Percentiles rank a stretch among this genome's conserved stretches.
These are phyloP conservation scores for Neodiprion fabricii DNA, from an alignment of 1,140 invertebrate genomes.

Conservation along the genomic window DNA sequence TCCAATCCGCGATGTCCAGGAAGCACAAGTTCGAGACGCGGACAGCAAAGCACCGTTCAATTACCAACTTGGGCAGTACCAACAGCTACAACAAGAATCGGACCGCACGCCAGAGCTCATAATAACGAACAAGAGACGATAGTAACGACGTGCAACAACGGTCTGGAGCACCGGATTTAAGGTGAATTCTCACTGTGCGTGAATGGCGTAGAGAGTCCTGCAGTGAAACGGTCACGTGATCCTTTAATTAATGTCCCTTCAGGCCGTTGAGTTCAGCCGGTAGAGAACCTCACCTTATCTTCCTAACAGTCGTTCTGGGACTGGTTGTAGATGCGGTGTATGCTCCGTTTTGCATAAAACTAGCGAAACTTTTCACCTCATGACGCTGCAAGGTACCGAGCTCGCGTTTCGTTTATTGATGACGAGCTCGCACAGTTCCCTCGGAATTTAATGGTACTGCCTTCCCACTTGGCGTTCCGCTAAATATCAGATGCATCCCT, in stretches of 20 bases:
- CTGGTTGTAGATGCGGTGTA: not conserved
- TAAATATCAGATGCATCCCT: no score
- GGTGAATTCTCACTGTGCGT: slow-evolving; percentile 9
- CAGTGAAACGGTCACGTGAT: slow-evolving; percentile 13
- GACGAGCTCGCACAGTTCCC: not conserved
- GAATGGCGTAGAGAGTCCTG: not conserved
- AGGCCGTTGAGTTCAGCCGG: not conserved
- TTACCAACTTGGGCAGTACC: slow-evolving; percentile 33
- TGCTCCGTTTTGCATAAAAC: not conserved
- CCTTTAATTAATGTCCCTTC: not conserved
- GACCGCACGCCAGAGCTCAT: slow-evolving; percentile 19
- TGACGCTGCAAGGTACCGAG: not conserved
- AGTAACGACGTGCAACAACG: slow-evolving; percentile 41
- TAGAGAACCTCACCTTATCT: not conserved
- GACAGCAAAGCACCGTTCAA: slow-evolving; percentile 42
- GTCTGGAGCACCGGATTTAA: slow-evolving; percentile 35
- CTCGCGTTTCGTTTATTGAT: not conserved
- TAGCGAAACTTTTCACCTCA: not conserved
- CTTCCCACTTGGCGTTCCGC: not conserved
- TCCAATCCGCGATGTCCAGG: slow-evolving; percentile 45
- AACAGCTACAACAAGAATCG: slow-evolving; percentile 23
- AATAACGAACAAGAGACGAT: slow-evolving; percentile 47
- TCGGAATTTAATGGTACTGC: not conserved
- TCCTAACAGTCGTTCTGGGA: not conserved
- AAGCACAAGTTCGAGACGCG: slow-evolving; percentile 39